Conservation (phyloP, 2,113 vertebrate species). For the Macaca nemestrina region DNA sequence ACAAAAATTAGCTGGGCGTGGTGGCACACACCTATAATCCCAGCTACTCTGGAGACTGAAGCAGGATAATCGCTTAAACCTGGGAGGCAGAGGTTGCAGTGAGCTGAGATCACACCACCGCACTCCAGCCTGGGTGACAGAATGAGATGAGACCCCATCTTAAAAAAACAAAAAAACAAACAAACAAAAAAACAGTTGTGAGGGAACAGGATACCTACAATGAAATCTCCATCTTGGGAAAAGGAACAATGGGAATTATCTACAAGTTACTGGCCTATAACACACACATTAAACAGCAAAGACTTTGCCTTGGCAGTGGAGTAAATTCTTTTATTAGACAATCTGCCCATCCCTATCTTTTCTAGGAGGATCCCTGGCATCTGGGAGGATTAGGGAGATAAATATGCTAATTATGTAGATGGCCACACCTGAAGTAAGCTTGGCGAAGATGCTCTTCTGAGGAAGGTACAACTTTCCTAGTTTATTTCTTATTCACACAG, state of each 20-base stretch:
- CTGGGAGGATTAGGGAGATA: neutral
- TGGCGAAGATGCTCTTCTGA: neutral
- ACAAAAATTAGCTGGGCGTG: no score
- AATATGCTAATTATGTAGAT: neutral
- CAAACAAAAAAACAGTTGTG: no score
- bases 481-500: neutral
- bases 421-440: neutral
- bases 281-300: neutral
- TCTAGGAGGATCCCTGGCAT: neutral
- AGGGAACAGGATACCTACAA: neutral
- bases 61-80: no score
- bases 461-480: neutral
- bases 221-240: neutral
- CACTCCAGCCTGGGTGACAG: no score
- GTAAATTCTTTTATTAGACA: neutral
- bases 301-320: neutral
- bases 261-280: neutral
- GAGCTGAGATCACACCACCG: no score
- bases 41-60: no score
- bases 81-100: no score
- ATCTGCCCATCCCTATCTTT: neutral
- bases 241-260: neutral
- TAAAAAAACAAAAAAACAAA: no score
- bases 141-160: no score
- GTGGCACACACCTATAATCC: no score